A percentile compares a stretch with the other conserved stretches of the same genome.
phyloP scores from a whole-genome alignment of 1,140 invertebrate genomes.

The Saxidomus purpurata region DNA sequence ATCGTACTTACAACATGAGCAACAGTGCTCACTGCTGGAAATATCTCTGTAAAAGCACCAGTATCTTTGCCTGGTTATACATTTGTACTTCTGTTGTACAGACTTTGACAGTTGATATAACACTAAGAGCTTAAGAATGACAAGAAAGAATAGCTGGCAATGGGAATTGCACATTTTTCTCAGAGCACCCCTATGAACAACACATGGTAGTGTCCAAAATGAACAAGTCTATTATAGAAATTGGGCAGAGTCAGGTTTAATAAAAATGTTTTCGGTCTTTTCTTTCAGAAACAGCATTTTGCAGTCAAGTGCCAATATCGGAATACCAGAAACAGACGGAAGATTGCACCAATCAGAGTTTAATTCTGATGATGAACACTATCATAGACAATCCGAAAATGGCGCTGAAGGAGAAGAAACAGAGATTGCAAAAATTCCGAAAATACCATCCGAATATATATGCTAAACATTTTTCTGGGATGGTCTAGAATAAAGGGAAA shows the following conservation, averaged over 20 bases:
- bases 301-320: slow-evolving; percentile 79
- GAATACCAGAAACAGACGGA: slow-evolving; percentile 85
- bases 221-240: no score
- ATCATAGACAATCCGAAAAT: slow-evolving; percentile 85
- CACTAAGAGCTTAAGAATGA: no score
- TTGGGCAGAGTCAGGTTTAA: slow-evolving; percentile 3
- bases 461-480: slow-evolving; percentile 80
- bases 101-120: no score
- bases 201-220: no score
- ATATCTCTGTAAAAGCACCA: no score
- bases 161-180: no score
- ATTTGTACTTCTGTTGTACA: no score
- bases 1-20: no score
- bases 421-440: slow-evolving; percentile 84
- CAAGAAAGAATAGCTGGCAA: no score
- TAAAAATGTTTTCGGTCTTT: background rate
- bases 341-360: slow-evolving; percentile 82
- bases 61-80: no score
- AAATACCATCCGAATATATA: slow-evolving; percentile 83
- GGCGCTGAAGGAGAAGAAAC: slow-evolving; percentile 86
- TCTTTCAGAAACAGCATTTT: slow-evolving; percentile 76
- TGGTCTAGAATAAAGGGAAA: slow-evolving; percentile 65
- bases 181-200: no score
- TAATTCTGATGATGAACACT: slow-evolving; percentile 85
- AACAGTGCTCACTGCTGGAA: no score